A percentile compares a stretch with the other conserved stretches of the same genome.
phyloP scores from a whole-genome alignment of 1,140 invertebrate species.

The Orussus abietinus region DNA sequence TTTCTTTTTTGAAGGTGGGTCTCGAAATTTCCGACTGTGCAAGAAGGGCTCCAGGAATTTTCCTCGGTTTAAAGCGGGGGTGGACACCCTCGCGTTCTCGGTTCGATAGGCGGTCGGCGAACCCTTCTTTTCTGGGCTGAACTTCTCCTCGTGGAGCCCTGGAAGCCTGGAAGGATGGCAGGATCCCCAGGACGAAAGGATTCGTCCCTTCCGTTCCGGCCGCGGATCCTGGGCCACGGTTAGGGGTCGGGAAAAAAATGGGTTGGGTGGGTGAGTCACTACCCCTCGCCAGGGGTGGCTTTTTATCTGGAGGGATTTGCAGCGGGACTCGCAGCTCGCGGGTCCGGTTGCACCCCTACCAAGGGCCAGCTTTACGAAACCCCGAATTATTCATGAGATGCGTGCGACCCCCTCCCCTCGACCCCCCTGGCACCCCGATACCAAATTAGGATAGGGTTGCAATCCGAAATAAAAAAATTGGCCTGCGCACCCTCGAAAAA shows the following conservation, averaged over 20 bases:
- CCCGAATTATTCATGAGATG: constrained; percentile 10
- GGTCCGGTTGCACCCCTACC: constrained; percentile 5
- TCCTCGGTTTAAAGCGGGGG: too few relatives aligned
- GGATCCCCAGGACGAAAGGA: constrained; percentile 6
- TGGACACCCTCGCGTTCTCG: too few relatives aligned
- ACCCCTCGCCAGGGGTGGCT: constrained; percentile 8
- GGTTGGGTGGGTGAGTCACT: constrained; percentile 19
- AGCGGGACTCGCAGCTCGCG: too few relatives aligned
- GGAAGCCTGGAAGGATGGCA: constrained; percentile 5
- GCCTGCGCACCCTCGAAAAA: neutral
- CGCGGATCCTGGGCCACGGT: constrained; percentile 11
- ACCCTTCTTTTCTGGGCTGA: too few relatives aligned
- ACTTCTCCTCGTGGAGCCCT: too few relatives aligned
- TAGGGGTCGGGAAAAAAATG: constrained; percentile 13
- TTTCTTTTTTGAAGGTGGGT: too few relatives aligned
- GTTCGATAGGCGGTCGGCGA: constrained; percentile 5
- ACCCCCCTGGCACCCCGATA: neutral
- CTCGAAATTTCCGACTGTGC: too few relatives aligned
- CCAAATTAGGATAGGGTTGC: neutral
- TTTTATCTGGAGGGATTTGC: constrained; percentile 12
- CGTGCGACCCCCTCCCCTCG: neutral
- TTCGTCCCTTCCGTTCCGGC: constrained; percentile 7
- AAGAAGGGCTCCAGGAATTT: too few relatives aligned
- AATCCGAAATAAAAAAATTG: too few relatives aligned
- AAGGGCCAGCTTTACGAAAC: neutral